Conservation (phyloP, 2,797 vertebrate genomes). For the Erpetoichthys calabaricus region DNA sequence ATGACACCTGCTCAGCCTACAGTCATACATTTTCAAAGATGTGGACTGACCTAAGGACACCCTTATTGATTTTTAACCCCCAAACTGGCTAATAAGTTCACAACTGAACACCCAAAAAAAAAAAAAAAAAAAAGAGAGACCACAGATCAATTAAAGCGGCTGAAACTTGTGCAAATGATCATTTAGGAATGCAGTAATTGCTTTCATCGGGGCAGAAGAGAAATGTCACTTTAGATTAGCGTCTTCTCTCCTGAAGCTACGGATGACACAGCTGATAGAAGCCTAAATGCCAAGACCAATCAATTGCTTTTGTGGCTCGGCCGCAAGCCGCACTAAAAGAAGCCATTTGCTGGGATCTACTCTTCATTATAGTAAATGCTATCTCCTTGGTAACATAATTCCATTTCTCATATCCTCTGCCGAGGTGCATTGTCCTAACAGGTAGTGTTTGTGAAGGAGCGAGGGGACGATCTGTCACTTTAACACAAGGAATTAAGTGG, state of each 20-base stretch:
- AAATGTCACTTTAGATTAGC: conserved; percentile 98
- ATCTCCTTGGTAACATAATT: conserved; percentile 85
- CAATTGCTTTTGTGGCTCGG: conserved; percentile 81
- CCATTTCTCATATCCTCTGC: conserved; percentile 69
- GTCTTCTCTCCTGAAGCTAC: conserved; percentile 85
- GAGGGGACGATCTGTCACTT: conserved; percentile 56
- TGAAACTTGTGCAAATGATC: conserved; percentile 76
- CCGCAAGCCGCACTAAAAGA: conserved; percentile 69
- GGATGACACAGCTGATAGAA: conserved; percentile 82
- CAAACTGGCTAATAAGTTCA: conserved; percentile 64
- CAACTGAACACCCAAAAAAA: conserved; percentile 58
- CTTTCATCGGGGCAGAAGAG: conserved; percentile 90
- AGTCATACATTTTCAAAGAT: too few species aligned
- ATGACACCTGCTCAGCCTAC: too few species aligned
- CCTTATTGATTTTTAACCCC: conserved; percentile 4
- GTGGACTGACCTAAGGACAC: too few species aligned
- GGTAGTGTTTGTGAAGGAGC: conserved; percentile 52
- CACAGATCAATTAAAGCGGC: conserved; percentile 62
- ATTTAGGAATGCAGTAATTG: conserved; percentile 91
- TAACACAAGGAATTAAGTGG: conserved; percentile 62
- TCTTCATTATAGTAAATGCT: conserved; percentile 83
- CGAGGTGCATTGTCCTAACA: conserved; percentile 62
- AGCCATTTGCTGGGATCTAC: conserved; percentile 74
- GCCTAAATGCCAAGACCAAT: conserved; percentile 91
- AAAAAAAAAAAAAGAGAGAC: conserved; percentile 39